These are phyloP conservation scores for Scelioninae gen. 2 DNA, from an alignment of 2,888 invertebrate genomes.

Conservation along the genomic window DNA sequence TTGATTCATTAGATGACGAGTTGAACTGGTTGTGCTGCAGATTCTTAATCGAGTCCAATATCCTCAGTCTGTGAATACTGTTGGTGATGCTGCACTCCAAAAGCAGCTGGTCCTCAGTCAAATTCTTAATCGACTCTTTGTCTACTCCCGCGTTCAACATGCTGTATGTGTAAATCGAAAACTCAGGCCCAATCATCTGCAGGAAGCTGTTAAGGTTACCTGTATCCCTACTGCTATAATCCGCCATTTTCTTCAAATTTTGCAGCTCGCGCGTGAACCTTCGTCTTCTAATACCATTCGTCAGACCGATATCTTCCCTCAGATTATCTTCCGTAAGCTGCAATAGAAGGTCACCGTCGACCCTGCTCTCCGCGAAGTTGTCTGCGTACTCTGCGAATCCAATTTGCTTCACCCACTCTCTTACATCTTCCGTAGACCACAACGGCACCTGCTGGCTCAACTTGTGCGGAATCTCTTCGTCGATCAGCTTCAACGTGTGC, in stretches of 20 bases:
- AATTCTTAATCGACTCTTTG: conserved; percentile 87
- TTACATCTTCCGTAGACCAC: conserved; percentile 97
- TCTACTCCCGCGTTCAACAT: conserved; percentile 98
- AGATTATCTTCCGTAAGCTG: conserved; percentile 95
- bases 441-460: conserved; percentile 98
- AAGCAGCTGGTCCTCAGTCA: conserved; percentile 94
- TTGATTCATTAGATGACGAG: conserved; percentile 79
- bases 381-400: conserved; percentile 91
- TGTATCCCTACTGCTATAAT: conserved; percentile 95
- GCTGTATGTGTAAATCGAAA: conserved; percentile 96
- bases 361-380: conserved; percentile 92
- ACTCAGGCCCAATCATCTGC: conserved; percentile 89
- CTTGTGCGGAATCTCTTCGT: conserved; percentile 98
- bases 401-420: conserved; percentile 99
- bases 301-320: conserved; percentile 92
- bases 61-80: conserved; percentile 94
- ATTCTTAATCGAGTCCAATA: conserved; percentile 89
- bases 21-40: conserved; percentile 70
- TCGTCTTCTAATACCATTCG: conserved; percentile 94
- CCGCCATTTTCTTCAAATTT: conserved; percentile 95
- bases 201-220: conserved; percentile 93
- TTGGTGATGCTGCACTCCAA: conserved; percentile 94
- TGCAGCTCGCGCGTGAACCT: conserved; percentile 94
- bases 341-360: conserved; percentile 96
- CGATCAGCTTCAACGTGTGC: conserved; percentile 92